These are phyloP conservation scores for Calidris pygmaea DNA, from an alignment of 2,113 vertebrate species.

Conservation along the genomic window DNA sequence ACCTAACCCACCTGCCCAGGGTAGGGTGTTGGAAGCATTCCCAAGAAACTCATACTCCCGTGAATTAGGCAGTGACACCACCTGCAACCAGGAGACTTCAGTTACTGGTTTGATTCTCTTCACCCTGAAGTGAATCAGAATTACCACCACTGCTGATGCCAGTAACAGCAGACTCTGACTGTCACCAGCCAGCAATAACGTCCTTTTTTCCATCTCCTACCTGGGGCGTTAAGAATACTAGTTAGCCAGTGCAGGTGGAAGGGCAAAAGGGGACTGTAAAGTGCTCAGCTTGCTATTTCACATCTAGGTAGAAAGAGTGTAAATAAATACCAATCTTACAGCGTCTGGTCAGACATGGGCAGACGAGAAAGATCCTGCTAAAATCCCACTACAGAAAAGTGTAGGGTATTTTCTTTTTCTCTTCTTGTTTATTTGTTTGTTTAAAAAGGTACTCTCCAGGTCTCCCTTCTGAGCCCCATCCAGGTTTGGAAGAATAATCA, in stretches of 20 bases:
- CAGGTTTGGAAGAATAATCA: background rate
- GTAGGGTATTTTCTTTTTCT: background rate
- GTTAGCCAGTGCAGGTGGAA: background rate
- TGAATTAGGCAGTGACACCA: background rate
- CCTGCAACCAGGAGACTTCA: background rate
- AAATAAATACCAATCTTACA: background rate
- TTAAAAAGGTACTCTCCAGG: background rate
- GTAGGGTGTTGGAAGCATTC: too few relatives aligned
- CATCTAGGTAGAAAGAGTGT: background rate
- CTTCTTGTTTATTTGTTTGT: background rate
- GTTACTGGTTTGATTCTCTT: background rate
- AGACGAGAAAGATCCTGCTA: background rate
- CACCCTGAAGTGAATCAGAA: too few relatives aligned
- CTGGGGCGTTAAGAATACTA: background rate
- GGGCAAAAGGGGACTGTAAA: background rate
- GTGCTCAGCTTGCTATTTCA: background rate
- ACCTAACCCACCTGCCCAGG: background rate
- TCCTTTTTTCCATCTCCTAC: background rate
- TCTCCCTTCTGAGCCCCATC: background rate
- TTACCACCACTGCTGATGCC: background rate
- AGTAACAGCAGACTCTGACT: background rate
- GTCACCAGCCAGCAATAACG: background rate
- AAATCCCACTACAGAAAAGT: background rate
- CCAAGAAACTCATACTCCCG: background rate
- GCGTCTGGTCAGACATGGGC: background rate